Evolutionary conservation across 1,140 invertebrate genomes (phyloP).

Genomic region (Platorchestia sp.): DNA sequence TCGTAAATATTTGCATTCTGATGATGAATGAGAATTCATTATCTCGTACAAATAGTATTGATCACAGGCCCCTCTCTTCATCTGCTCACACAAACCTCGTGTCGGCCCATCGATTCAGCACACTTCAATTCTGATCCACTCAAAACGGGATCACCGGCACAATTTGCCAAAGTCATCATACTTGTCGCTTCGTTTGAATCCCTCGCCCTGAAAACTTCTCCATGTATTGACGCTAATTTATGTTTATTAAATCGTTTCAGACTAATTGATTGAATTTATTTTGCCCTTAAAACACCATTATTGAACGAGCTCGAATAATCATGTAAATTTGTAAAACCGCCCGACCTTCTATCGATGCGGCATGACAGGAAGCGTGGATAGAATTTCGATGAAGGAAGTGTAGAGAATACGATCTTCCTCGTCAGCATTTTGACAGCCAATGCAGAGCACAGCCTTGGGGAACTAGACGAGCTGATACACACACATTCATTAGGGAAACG

Average conservation of each 20-base stretch:
- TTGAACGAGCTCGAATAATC: background rate
- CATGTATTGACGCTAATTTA: background rate
- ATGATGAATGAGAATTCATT: too few species aligned
- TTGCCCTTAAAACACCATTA: background rate
- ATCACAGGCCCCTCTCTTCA: background rate
- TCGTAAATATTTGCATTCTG: too few species aligned
- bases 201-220: background rate
- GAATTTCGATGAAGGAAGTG: background rate
- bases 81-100: background rate
- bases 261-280: background rate
- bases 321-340: background rate
- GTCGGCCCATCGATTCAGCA: background rate
- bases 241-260: background rate
- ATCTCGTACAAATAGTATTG: too few species aligned
- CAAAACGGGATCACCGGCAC: background rate
- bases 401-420: background rate
- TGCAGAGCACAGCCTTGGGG: background rate
- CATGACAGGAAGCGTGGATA: background rate
- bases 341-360: background rate
- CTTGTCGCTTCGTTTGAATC: background rate
- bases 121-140: background rate
- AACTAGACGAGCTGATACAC: background rate
- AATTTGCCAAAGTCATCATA: background rate
- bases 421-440: background rate
- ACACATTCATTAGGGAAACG: background rate